Evolutionary conservation across 2,797 vertebrate species (phyloP).

Genomic region (Fundulus diaphanus): DNA sequence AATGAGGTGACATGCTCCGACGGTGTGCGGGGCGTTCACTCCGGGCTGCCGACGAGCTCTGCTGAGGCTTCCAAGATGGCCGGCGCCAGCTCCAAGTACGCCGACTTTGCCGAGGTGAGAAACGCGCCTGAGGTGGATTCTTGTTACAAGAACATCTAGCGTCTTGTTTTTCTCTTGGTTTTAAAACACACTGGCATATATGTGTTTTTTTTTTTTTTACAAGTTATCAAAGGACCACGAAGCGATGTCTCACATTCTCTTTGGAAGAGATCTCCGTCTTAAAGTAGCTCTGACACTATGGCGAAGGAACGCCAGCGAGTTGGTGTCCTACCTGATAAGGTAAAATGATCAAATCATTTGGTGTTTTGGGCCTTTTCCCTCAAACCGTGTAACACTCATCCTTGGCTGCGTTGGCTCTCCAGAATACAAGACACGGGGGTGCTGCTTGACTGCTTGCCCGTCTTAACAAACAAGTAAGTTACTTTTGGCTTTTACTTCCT

Average conservation of each 20-base stretch:
- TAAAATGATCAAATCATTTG: constrained; percentile 58
- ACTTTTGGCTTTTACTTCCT: not conserved
- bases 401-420: constrained; percentile 19
- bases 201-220: not conserved
- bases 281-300: constrained; percentile 97
- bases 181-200: too few relatives aligned
- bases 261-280: constrained; percentile 94
- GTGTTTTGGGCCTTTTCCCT: not conserved
- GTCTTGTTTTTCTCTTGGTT: not conserved
- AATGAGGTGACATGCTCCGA: constrained; percentile 94
- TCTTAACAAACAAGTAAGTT: constrained; percentile 94
- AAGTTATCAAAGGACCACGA: constrained; percentile 97
- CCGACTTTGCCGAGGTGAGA: constrained; percentile 91
- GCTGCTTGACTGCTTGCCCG: constrained; percentile 94
- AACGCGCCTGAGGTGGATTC: not conserved
- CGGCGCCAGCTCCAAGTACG: constrained; percentile 90
- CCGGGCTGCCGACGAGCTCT: constrained; percentile 74
- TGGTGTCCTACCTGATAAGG: constrained; percentile 96
- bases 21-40: constrained; percentile 72
- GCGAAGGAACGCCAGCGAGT: constrained; percentile 92
- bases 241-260: constrained; percentile 93
- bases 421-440: constrained; percentile 96
- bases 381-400: not conserved
- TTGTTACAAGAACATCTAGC: not conserved
- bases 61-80: constrained; percentile 91